Evolutionary conservation across 1,140 invertebrate species (phyloP).

Genomic region (Mamestra configurata): DNA sequence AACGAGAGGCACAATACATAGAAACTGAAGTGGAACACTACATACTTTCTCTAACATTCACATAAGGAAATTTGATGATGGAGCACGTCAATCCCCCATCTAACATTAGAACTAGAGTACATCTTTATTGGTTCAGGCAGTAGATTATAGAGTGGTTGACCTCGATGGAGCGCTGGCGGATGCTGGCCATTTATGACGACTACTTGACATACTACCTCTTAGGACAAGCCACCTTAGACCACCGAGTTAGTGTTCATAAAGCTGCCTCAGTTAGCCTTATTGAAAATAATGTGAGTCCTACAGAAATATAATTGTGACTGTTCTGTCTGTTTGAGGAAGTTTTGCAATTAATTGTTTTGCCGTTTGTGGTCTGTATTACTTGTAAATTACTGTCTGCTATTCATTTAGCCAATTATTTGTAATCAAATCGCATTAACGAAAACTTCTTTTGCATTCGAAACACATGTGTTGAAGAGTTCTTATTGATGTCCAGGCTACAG

Average conservation of each 20-base stretch:
- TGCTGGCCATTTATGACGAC: constrained; percentile 39
- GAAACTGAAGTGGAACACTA: constrained; percentile 16
- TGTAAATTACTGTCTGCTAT: background rate
- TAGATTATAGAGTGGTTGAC: constrained; percentile 17
- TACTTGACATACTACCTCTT: constrained; percentile 17
- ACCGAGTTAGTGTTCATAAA: background rate
- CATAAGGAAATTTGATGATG: constrained; percentile 47
- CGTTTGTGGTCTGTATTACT: background rate
- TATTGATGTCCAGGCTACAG: no score
- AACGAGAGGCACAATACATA: constrained; percentile 5
- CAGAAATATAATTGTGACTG: background rate
- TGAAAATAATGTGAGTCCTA: background rate
- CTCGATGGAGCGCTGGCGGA: constrained; percentile 19
- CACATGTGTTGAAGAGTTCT: no score
- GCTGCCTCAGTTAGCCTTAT: background rate
- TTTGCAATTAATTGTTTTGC: background rate
- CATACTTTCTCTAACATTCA: constrained; percentile 43
- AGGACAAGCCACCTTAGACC: constrained; percentile 3
- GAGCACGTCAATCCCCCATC: constrained; percentile 26
- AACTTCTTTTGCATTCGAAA: no score
- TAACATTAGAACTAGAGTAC: background rate
- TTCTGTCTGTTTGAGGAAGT: constrained; percentile 5
- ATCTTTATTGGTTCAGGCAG: background rate
- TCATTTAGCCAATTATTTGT: background rate
- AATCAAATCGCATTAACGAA: no score